phyloP scores from a whole-genome alignment of 2,888 invertebrate genomes.

The Sialis fuliginosa region DNA sequence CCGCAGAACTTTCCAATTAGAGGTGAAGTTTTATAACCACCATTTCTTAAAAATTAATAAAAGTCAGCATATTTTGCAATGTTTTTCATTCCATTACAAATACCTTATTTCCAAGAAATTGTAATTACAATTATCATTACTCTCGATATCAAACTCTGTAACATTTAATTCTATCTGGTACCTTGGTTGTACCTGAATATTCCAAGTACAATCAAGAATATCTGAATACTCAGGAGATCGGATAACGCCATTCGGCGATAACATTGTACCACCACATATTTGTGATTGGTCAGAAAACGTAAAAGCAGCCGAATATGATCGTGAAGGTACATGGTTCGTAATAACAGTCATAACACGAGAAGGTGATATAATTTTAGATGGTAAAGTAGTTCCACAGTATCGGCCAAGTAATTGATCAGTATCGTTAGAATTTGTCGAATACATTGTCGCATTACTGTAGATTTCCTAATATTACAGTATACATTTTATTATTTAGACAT shows the following conservation, averaged over 20 bases:
- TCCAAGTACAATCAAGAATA: conserved; percentile 71
- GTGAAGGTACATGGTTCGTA: no score
- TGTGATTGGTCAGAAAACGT: conserved; percentile 38
- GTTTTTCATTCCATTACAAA: conserved; percentile 2
- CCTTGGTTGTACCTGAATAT: conserved; percentile 46
- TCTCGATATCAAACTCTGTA: conserved; percentile 45
- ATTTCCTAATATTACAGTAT: no score
- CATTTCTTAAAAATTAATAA: conserved; percentile 43
- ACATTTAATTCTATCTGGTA: conserved; percentile 57
- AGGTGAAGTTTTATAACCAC: conserved; percentile 49
- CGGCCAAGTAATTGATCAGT: conserved; percentile 13
- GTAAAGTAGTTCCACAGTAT: conserved; percentile 50
- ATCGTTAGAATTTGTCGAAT: no score
- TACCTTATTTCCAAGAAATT: conserved; percentile 65
- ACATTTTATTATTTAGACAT: neutral
- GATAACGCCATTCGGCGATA: conserved; percentile 46
- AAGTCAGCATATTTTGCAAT: neutral
- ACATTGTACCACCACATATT: conserved; percentile 57
- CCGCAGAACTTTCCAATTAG: conserved; percentile 71
- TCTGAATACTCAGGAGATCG: conserved; percentile 65
- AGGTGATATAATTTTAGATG: conserved; percentile 47
- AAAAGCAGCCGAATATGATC: conserved; percentile 38
- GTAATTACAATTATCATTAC: conserved; percentile 30
- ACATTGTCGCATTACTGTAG: no score
- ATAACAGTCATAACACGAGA: conserved; percentile 53